Conservation (phyloP, 2,113 vertebrate genomes). For the Chloroceryle aenea region DNA sequence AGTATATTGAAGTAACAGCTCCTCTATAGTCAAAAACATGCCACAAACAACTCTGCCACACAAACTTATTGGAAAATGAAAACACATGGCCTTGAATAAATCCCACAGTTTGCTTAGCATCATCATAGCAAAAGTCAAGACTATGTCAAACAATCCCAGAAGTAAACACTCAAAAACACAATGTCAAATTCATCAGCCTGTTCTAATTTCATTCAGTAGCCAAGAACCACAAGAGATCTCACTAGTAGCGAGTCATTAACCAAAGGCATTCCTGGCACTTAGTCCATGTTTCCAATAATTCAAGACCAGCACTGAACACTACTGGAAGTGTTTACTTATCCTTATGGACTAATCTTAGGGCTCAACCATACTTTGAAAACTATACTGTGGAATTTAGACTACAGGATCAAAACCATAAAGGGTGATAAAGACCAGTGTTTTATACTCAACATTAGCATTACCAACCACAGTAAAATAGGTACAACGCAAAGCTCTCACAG, state of each 20-base stretch:
- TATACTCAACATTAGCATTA: background rate
- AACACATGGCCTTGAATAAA: background rate
- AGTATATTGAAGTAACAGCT: background rate
- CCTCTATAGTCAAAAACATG: background rate
- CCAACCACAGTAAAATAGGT: fast-evolving
- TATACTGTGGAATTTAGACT: background rate
- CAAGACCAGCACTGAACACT: background rate
- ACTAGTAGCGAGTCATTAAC: background rate
- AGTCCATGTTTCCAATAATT: background rate
- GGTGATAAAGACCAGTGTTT: background rate
- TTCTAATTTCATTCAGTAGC: background rate
- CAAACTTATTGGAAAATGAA: background rate
- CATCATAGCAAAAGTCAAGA: background rate
- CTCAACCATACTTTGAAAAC: background rate
- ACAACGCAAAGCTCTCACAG: background rate
- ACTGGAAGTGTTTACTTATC: background rate
- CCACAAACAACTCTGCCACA: background rate
- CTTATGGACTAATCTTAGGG: background rate
- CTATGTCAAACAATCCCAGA: background rate
- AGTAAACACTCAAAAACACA: background rate
- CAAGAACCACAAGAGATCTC: background rate
- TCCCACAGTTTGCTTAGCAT: background rate
- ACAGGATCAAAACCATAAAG: background rate
- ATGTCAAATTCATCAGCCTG: background rate
- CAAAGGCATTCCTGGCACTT: background rate